Evolutionary conservation across 2,113 vertebrate species (phyloP).

Genomic region (Theropithecus gelada): DNA sequence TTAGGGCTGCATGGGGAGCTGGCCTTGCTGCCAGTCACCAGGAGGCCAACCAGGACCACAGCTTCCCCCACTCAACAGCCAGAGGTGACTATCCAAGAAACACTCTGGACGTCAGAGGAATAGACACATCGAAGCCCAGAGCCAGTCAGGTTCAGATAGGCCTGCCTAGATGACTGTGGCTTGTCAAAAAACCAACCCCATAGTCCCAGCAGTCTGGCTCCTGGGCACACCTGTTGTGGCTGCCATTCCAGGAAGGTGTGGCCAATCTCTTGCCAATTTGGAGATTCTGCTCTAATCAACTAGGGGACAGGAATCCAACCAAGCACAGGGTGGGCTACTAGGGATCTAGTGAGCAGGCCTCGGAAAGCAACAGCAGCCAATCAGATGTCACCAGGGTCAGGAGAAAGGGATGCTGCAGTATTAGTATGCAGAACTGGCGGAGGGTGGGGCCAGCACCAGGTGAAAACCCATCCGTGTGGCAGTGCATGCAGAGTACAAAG

Average conservation of each 20-base stretch:
- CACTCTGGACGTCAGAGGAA: not conserved
- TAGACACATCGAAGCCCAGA: not conserved
- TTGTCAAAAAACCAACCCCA: not conserved
- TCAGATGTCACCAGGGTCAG: not conserved
- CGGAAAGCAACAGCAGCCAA: slow-evolving; percentile 7
- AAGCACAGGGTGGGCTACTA: not conserved
- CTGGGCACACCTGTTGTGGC: not conserved
- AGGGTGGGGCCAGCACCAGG: not conserved
- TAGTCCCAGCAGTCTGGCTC: not conserved
- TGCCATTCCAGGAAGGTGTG: not conserved
- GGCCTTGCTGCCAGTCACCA: not conserved
- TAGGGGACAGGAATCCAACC: not conserved
- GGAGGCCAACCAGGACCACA: not conserved
- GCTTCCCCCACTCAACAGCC: not conserved
- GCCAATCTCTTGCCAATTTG: not conserved
- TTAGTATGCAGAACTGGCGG: not conserved
- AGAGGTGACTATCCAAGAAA: not conserved
- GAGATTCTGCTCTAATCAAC: not conserved
- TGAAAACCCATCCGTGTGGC: not conserved
- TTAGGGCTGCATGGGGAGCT: not conserved
- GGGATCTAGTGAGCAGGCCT: not conserved
- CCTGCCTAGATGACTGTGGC: not conserved
- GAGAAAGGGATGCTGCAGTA: not conserved
- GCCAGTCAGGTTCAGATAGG: accelerated
- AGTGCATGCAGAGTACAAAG: slow-evolving; percentile 54